These are phyloP conservation scores for Smutsia temminckii DNA, from an alignment of 2,797 vertebrate genomes.

Conservation along the genomic window DNA sequence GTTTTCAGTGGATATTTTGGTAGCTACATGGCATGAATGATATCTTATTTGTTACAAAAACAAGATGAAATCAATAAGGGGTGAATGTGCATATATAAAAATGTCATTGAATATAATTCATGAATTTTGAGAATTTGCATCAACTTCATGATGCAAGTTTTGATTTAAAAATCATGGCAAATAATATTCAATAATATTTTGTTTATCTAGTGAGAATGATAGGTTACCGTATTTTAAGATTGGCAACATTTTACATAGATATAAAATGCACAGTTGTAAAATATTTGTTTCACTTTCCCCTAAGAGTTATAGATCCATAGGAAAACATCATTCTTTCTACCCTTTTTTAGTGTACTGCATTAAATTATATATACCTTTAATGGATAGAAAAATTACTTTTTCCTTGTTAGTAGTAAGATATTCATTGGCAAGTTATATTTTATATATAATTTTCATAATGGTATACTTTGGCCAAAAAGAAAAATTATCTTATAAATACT, in stretches of 20 bases:
- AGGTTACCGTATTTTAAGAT: not conserved
- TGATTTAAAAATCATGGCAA: not conserved
- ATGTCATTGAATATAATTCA: not conserved
- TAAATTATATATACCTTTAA: not conserved
- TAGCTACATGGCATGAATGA: not conserved
- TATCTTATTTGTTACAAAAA: not conserved
- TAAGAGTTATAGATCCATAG: not conserved
- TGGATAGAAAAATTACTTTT: not conserved
- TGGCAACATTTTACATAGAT: not conserved
- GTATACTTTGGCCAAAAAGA: not conserved
- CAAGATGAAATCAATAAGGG: not conserved
- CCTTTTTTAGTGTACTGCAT: not conserved
- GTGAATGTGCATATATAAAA: not conserved
- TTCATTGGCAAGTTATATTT: not conserved
- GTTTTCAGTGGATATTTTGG: not conserved
- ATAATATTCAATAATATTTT: not conserved
- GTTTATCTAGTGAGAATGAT: not conserved
- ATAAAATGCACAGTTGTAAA: not conserved
- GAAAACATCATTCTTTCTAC: not conserved
- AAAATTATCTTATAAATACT: not conserved
- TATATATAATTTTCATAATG: not conserved
- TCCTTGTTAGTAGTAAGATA: not conserved
- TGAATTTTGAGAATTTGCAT: constrained; percentile 18
- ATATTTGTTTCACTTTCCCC: not conserved
- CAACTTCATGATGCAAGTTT: not conserved